A percentile compares a stretch with the other conserved stretches of the same genome.
Evolutionary conservation across 2,888 invertebrate genomes (phyloP).

Genomic region (Polydrusus tereticollis): DNA sequence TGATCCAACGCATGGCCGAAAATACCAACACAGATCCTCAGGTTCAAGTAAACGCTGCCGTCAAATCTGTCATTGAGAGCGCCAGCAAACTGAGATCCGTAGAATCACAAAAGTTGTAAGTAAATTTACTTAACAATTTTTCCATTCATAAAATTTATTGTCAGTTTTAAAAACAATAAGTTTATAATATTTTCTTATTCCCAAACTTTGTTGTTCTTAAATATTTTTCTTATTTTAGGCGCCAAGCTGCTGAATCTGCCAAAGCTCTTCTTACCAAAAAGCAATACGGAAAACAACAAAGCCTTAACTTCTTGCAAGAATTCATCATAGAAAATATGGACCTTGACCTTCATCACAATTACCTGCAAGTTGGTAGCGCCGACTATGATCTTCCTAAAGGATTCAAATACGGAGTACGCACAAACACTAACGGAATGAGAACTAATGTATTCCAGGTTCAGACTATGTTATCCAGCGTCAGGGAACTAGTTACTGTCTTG

Average conservation of each 20-base stretch:
- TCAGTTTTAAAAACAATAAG: too few relatives aligned
- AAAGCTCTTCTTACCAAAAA: slow-evolving; percentile 63
- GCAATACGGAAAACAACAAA: slow-evolving; percentile 69
- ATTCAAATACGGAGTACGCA: slow-evolving; percentile 57
- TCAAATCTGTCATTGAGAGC: slow-evolving; percentile 73
- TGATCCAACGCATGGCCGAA: slow-evolving; percentile 80
- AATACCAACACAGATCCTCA: slow-evolving; percentile 76
- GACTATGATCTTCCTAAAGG: slow-evolving; percentile 71
- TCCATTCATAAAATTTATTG: too few relatives aligned
- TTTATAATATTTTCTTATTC: too few relatives aligned
- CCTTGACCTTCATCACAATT: slow-evolving; percentile 65
- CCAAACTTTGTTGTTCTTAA: not conserved
- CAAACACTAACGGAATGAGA: slow-evolving; percentile 63
- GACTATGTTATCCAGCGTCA: slow-evolving; percentile 67
- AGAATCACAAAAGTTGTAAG: slow-evolving; percentile 51
- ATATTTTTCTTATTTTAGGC: slow-evolving; percentile 21
- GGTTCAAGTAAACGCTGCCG: slow-evolving; percentile 75
- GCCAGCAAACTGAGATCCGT: slow-evolving; percentile 68
- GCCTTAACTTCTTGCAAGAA: slow-evolving; percentile 67
- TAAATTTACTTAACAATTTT: slow-evolving; percentile 15
- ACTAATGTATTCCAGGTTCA: slow-evolving; percentile 55
- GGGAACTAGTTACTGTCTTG: slow-evolving; percentile 61
- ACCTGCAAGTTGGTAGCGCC: slow-evolving; percentile 71
- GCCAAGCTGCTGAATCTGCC: slow-evolving; percentile 65
- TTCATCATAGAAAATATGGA: slow-evolving; percentile 65